These are phyloP conservation scores for Lasioglossum leucozonium DNA, from an alignment of 2,888 invertebrate genomes.

Conservation along the genomic window DNA sequence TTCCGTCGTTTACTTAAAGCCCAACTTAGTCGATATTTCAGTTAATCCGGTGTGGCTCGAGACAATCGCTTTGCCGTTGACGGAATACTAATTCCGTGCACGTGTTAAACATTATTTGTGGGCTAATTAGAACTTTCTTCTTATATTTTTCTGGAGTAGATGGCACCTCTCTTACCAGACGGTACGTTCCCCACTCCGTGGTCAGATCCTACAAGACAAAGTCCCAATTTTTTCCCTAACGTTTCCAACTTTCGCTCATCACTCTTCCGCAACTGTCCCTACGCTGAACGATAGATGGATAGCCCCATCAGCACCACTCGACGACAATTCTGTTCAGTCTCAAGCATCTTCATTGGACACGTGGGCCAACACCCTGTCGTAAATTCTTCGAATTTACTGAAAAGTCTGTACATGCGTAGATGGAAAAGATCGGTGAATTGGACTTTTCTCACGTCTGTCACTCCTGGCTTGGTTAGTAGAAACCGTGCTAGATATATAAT, in stretches of 20 bases:
- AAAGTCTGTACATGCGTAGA: no score
- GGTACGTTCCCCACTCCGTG: background rate
- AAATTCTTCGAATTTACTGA: background rate
- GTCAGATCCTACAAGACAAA: background rate
- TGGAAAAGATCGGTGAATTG: no score
- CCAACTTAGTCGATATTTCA: slow-evolving; percentile 35
- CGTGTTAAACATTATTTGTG: background rate
- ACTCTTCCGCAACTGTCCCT: background rate
- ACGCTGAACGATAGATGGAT: background rate
- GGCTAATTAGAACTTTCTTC: background rate
- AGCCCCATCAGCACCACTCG: background rate
- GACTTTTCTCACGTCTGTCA: no score
- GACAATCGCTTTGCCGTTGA: slow-evolving; percentile 1
- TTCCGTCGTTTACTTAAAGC: slow-evolving; percentile 45
- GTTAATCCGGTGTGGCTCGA: background rate
- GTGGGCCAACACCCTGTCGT: background rate
- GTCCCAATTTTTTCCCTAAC: background rate
- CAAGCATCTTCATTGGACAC: background rate
- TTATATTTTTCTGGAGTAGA: background rate
- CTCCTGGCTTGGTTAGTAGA: no score
- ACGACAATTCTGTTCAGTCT: no score
- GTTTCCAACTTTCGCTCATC: background rate
- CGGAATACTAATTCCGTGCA: slow-evolving; percentile 3
- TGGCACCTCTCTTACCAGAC: background rate
- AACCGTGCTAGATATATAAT: no score